Evolutionary conservation across 2,888 invertebrate species (phyloP).

Genomic region (Nemurella pictetii): DNA sequence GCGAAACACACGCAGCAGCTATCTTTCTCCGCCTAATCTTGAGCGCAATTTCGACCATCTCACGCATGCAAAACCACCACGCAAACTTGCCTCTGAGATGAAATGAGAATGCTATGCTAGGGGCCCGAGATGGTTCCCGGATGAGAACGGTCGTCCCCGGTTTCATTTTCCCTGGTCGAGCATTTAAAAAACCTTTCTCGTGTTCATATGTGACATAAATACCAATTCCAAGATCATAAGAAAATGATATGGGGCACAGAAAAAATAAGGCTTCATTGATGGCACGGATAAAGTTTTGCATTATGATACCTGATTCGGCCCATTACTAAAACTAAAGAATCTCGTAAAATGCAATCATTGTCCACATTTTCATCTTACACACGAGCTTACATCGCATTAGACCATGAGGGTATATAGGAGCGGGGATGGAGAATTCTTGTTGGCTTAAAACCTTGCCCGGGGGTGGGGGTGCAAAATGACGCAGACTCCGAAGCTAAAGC

Average conservation of each 20-base stretch:
- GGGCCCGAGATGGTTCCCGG: neutral
- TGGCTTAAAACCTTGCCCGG: neutral
- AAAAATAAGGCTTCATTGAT: neutral
- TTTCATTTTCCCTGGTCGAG: neutral
- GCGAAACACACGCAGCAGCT: neutral
- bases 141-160: neutral
- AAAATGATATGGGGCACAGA: neutral
- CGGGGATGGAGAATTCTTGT: neutral
- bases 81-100: neutral
- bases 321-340: neutral
- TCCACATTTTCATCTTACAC: neutral
- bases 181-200: neutral
- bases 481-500: slow-evolving; percentile 15
- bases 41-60: neutral
- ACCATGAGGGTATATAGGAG: neutral
- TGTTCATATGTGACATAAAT: neutral
- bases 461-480: neutral
- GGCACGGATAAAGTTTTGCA: neutral
- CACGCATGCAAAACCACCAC: neutral
- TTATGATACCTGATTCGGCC: neutral
- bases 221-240: neutral
- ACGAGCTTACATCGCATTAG: neutral
- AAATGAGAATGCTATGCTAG: neutral
- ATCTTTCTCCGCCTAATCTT: neutral
- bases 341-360: neutral